Evolutionary conservation across 2,113 vertebrate genomes (phyloP).

Genomic region (Heterochromis multidens): DNA sequence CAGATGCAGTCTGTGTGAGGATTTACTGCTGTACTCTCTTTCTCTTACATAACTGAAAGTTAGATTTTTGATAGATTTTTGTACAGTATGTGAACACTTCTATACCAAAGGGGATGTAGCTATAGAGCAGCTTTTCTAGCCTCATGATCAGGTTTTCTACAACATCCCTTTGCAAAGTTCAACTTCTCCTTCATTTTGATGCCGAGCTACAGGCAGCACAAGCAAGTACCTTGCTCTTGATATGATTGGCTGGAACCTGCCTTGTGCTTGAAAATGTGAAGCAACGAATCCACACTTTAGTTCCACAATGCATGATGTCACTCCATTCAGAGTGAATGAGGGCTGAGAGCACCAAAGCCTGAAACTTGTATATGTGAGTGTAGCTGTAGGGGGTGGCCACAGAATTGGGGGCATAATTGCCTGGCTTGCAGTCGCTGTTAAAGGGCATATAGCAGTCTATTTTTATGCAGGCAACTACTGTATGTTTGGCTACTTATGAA

Average conservation of each 20-base stretch:
- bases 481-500: not conserved
- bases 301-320: not conserved
- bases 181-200: not conserved
- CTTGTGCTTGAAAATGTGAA: not conserved
- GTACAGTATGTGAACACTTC: rapidly evolving
- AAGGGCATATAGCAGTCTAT: not conserved
- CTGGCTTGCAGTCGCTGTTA: not conserved
- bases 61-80: not conserved
- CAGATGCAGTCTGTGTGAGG: not conserved
- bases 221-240: not conserved
- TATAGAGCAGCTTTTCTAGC: not conserved
- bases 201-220: not conserved
- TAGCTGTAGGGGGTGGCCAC: not conserved
- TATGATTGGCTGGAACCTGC: not conserved
- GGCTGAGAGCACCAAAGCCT: not conserved
- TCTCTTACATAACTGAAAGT: not conserved
- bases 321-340: not conserved
- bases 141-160: not conserved
- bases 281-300: not conserved
- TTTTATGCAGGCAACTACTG: not conserved
- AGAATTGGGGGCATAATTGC: not conserved
- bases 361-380: not conserved
- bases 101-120: not conserved
- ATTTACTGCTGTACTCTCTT: not conserved
- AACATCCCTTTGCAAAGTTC: not conserved